Base-by-base conservation (phyloP, 2,113 vertebrate genomes). In the Oenanthe oenanthe region DNA sequence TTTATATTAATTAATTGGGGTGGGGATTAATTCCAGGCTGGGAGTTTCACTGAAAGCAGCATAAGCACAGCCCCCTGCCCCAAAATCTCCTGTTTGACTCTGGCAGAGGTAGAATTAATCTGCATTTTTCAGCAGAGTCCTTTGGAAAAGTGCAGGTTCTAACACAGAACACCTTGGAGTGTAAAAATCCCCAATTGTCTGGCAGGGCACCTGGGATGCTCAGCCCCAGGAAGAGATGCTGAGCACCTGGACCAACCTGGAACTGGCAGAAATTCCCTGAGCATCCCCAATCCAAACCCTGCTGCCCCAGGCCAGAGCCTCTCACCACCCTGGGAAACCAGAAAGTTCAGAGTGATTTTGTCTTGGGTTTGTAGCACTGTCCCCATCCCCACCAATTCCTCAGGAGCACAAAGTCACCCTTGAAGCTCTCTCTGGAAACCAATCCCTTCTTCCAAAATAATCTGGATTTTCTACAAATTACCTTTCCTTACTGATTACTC, bases 171-270 rank as follows among this genome's bases (percentile, higher is more conserved):
- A 53, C 5, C 11, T 43, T 20, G 36, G 48, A 63, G 26, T 8
- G 0, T 12, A 25, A 88, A 70, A 83, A 9, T 4, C 17, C 47
- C 25, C 43, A 13, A 6, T 0, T 1, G 7, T 16, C 22, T 58
- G 67, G 29, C 54, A 75, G 60, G 50, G 22, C 1, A 1, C 14
- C 7, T 1, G 2, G 60, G 54, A 10, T 81, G 18, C 12, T 63
- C 48, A 22, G 62, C 9, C 48, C 38, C 43, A 45, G 0, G 1
- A 31, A 36, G 36, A 57, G 45, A 42, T 53, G 24, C 28, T 47
- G 47, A 89, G 54, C 34, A 36, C 26, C 31, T 48, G 50, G 45
- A 25, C 32, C 51, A 75, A 1, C 4, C 5, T 36, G 43, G 43
- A 16, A 26, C 8, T 0, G 29, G 34, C 2, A 3, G 20, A 12